Base-by-base conservation (phyloP, 2,113 vertebrate genomes). In the Vanacampus margaritifer region DNA sequence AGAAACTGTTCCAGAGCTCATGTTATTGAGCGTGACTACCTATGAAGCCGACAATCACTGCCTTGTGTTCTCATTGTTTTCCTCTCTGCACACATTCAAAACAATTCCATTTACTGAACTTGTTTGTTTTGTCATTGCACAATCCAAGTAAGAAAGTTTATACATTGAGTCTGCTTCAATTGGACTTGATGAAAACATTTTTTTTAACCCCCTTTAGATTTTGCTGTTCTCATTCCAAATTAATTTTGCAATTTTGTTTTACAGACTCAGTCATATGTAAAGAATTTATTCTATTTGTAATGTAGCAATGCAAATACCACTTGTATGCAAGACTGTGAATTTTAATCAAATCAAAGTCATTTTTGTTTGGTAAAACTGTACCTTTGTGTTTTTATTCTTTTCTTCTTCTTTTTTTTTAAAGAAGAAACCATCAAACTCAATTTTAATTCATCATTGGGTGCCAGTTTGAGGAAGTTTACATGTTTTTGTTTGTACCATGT, bases 241-340 rank as follows among this genome's bases (percentile, higher is more conserved):
- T 56, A 6, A 57, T 71, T 63, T 28, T 0, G 43, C 51, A 5
- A 5, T 51, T 16, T 46, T 51, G 9, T 4, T 54, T 54, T 57
- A 1, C 39, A 41, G 54, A 6, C 54, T 57, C 12, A 14, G 7
- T 57, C 26, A 37, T 61, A 68, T 80, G 61, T 73, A 68, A 72
- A 75, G n/a, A 57, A 76, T 75, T 59, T 74, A 48, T 26, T 24
- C 26, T 32, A 16, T 64, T 81, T 73, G 57, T 75, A 63, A 24
- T 84, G 83, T 79, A 66, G 79, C 82, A 62, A 60, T 23, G 32
- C 58, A 60, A 36, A 60, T 60, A 37, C 21, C 24, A 97, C 95
- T 98, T 93, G 87, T 89, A 91, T 88, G 86, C 85, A 82, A 90
- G 86, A 91, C 90, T 92, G 91, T 92, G 91, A 92, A 92, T 86